Evolutionary conservation across 2,888 invertebrate genomes (phyloP).

Genomic region (Drosophila leonis): DNA sequence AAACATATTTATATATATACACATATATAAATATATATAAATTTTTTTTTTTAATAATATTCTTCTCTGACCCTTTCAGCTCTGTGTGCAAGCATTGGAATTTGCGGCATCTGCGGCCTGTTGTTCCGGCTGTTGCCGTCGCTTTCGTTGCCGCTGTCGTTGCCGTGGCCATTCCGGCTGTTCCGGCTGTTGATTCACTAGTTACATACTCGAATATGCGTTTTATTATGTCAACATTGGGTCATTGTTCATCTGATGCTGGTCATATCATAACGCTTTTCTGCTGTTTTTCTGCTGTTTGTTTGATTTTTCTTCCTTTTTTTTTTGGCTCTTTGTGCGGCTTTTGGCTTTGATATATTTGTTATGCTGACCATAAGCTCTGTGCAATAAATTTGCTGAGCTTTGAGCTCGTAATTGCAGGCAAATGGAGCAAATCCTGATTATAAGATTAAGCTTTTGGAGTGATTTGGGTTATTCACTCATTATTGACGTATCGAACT

Average conservation of each 20-base stretch:
- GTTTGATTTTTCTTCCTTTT: constrained; percentile 7
- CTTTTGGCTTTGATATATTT: constrained; percentile 75
- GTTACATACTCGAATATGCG: constrained; percentile 71
- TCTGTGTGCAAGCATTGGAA: constrained; percentile 59
- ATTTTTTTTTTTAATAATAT: constrained; percentile 66
- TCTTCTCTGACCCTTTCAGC: constrained; percentile 46
- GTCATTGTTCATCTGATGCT: constrained; percentile 67
- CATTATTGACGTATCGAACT: neutral
- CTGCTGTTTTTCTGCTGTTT: constrained; percentile 27
- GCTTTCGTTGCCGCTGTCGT: constrained; percentile 18
- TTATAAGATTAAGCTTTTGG: constrained; percentile 18
- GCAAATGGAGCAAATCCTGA: constrained; percentile 28
- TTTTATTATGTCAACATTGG: constrained; percentile 80
- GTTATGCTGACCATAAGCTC: constrained; percentile 71
- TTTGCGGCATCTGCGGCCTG: constrained; percentile 77
- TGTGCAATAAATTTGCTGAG: constrained; percentile 62
- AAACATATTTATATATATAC: neutral
- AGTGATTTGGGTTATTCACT: neutral
- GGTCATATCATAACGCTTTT: constrained; percentile 53
- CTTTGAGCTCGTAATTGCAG: constrained; percentile 60
- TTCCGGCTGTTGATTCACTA: constrained; percentile 65
- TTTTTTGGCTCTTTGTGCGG: constrained; percentile 42
- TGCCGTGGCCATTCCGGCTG: constrained; percentile 34
- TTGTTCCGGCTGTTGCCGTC: constrained; percentile 53
- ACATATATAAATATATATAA: constrained; percentile 8